Percentiles rank a stretch among this genome's conserved stretches.
These are phyloP conservation scores for Empis livida DNA, from an alignment of 2,888 invertebrate species.

Conservation along the genomic window DNA sequence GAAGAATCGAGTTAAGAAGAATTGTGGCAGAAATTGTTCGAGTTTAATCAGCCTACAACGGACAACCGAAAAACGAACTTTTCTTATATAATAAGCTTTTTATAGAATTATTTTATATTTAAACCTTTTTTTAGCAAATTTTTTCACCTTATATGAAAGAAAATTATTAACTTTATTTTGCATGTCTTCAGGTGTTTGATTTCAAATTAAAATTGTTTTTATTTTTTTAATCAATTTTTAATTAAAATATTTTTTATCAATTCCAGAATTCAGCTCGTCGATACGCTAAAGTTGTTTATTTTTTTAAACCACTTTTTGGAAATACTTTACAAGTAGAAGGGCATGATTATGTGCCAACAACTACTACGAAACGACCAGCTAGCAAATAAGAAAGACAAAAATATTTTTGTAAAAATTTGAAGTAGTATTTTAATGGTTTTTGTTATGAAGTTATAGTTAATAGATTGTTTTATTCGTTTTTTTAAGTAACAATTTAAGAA, in stretches of 20 bases:
- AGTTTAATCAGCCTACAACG: too few species aligned
- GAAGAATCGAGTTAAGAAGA: too few species aligned
- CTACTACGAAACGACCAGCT: slow-evolving; percentile 16
- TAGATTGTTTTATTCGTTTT: too few species aligned
- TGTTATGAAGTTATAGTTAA: too few species aligned
- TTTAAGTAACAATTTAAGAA: too few species aligned
- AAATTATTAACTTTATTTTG: not conserved
- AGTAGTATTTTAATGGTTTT: too few species aligned
- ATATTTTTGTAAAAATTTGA: too few species aligned
- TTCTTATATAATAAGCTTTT: too few species aligned
- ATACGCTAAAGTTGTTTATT: slow-evolving; percentile 55
- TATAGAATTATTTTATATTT: too few species aligned
- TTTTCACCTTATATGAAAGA: not conserved
- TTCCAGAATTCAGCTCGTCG: slow-evolving; percentile 67
- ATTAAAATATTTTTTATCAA: slow-evolving; percentile 10
- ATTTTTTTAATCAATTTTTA: slow-evolving; percentile 1
- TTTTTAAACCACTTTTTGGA: slow-evolving; percentile 62
- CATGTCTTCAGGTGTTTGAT: not conserved
- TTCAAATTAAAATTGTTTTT: not conserved
- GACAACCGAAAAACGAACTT: too few species aligned
- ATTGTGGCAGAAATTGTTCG: too few species aligned
- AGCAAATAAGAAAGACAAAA: too few species aligned
- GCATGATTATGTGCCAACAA: slow-evolving; percentile 37
- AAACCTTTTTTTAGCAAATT: not conserved
- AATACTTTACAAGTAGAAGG: slow-evolving; percentile 63